Conservation (phyloP, 2,888 invertebrate species). For the Drosophila melanocephala region DNA sequence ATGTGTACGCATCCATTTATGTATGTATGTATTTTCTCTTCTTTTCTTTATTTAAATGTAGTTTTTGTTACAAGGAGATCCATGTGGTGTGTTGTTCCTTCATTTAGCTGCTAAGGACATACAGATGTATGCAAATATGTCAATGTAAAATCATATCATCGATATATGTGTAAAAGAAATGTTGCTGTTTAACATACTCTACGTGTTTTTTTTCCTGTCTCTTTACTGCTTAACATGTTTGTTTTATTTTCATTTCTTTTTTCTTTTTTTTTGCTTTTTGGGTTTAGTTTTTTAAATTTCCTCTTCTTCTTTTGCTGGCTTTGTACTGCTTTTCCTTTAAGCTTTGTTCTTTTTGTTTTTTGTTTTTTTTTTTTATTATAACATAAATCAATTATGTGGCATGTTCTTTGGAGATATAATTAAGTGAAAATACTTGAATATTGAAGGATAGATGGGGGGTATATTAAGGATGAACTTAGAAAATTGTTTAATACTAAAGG, state of each 20-base stretch:
- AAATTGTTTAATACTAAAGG: constrained; percentile 41
- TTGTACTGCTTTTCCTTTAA: constrained; percentile 47
- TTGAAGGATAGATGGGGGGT: background rate
- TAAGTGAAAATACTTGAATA: background rate
- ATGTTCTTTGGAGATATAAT: background rate
- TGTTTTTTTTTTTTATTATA: background rate
- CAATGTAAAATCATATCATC: constrained; percentile 23
- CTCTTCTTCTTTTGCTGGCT: constrained; percentile 19
- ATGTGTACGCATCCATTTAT: constrained; percentile 10
- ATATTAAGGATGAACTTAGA: constrained; percentile 36
- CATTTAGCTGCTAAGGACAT: constrained; percentile 43
- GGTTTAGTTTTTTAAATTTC: background rate
- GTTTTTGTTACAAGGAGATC: constrained; percentile 64
- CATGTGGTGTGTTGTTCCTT: constrained; percentile 41
- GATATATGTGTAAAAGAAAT: constrained; percentile 27
- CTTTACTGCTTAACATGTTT: constrained; percentile 17
- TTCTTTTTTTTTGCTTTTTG: background rate
- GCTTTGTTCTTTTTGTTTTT: background rate
- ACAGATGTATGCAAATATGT: constrained; percentile 19
- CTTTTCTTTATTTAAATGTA: constrained; percentile 40
- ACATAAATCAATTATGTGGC: background rate
- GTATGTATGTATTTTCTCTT: constrained; percentile 37
- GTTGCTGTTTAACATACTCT: constrained; percentile 33
- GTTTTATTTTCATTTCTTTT: background rate
- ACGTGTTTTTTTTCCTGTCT: constrained; percentile 18